Conservation (phyloP, 2,888 invertebrate species). For the Aradus depressus region DNA sequence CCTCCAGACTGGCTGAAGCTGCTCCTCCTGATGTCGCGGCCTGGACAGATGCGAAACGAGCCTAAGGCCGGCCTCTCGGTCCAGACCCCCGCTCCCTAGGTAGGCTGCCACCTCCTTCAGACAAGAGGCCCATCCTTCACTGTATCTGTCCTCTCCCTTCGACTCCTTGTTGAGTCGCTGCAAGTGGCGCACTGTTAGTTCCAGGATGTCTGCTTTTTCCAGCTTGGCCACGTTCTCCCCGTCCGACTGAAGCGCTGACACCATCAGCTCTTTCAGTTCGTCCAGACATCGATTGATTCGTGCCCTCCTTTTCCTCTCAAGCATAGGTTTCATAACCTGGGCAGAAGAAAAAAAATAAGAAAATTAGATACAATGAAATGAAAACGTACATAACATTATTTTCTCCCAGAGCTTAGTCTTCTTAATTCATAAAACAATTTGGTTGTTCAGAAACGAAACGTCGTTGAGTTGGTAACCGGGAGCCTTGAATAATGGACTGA, state of each 20-base stretch:
- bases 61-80: slow-evolving; percentile 43
- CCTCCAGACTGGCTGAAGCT: slow-evolving; percentile 29
- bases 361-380: no score
- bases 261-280: slow-evolving; percentile 40
- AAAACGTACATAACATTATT: no score
- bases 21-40: slow-evolving; percentile 3
- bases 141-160: slow-evolving; percentile 23
- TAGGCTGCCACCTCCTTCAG: slow-evolving; percentile 49
- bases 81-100: slow-evolving; percentile 37
- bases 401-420: no score
- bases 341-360: neutral
- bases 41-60: slow-evolving; percentile 43
- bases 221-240: slow-evolving; percentile 39
- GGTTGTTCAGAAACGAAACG: neutral
- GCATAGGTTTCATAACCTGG: slow-evolving; percentile 40
- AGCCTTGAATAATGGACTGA: no score
- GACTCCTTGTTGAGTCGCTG: slow-evolving; percentile 35
- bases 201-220: slow-evolving; percentile 41
- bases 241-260: slow-evolving; percentile 40
- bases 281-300: slow-evolving; percentile 41
- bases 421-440: no score
- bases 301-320: slow-evolving; percentile 39
- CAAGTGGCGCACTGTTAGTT: slow-evolving; percentile 39
- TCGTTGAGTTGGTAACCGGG: neutral
- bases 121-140: slow-evolving; percentile 48